Evolutionary conservation across 2,888 invertebrate genomes (phyloP).

Genomic region (Agrotis segetum): DNA sequence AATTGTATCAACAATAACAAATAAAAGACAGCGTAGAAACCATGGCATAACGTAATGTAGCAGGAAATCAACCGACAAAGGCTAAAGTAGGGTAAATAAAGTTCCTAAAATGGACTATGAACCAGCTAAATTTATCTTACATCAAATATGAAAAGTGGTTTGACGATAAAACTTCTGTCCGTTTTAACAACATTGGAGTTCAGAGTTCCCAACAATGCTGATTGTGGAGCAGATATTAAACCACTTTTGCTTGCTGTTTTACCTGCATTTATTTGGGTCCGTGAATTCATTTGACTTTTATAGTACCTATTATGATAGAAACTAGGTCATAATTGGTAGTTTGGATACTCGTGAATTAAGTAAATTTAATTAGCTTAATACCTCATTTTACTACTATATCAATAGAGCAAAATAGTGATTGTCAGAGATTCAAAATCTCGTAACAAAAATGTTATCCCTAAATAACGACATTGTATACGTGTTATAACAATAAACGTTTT

Average conservation of each 20-base stretch:
- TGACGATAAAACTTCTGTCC: conserved; percentile 56
- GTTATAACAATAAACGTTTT: conserved; percentile 54
- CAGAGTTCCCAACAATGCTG: conserved; percentile 58
- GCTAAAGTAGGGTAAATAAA: conserved; percentile 40
- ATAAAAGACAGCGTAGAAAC: conserved; percentile 33
- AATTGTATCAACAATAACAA: conserved; percentile 50
- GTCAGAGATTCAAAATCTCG: not conserved
- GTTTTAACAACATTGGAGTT: conserved; percentile 63
- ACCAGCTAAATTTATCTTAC: conserved; percentile 57
- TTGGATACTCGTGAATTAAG: not conserved
- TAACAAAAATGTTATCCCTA: not conserved
- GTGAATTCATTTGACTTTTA: conserved; percentile 21
- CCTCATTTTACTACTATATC: not conserved
- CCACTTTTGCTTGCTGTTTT: conserved; percentile 43
- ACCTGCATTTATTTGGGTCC: conserved; percentile 48
- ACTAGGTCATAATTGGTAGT: conserved; percentile 27
- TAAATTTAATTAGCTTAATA: conserved; percentile 5
- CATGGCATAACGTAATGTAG: conserved; percentile 30
- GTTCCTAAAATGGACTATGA: conserved; percentile 50
- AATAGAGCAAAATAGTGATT: not conserved
- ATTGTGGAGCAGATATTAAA: conserved; percentile 55
- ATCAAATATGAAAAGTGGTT: conserved; percentile 64
- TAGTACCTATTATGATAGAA: conserved; percentile 22
- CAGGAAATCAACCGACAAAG: conserved; percentile 40
- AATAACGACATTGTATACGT: conserved; percentile 13